phyloP scores from a whole-genome alignment of 2,113 vertebrate species.

The Pyrgilauda ruficollis region DNA sequence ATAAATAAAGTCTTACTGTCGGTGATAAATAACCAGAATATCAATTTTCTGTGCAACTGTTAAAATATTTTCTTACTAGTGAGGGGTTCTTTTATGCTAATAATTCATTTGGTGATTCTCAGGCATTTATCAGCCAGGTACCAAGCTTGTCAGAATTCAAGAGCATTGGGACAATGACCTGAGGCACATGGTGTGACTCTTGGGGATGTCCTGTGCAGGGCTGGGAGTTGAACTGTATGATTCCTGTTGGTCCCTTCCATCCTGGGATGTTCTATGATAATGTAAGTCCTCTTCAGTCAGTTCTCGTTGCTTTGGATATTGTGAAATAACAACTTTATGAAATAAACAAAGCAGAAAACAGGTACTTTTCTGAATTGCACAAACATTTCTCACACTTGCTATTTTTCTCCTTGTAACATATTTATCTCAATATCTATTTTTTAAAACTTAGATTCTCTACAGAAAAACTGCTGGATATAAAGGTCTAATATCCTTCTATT shows the following conservation, averaged over 20 bases:
- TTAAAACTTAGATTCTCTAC: neutral
- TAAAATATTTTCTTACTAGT: neutral
- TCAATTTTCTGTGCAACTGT: neutral
- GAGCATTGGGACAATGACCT: neutral
- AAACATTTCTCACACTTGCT: neutral
- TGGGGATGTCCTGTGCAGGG: neutral
- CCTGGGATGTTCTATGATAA: neutral
- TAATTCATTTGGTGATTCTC: neutral
- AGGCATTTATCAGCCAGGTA: neutral
- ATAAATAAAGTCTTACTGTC: neutral
- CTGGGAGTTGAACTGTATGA: neutral
- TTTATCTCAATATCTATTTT: slow-evolving; percentile 24
- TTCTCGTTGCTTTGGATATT: neutral
- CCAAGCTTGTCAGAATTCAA: neutral
- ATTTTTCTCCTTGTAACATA: neutral
- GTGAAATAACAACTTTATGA: neutral
- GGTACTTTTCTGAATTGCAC: neutral
- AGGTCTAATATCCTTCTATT: slow-evolving; percentile 11
- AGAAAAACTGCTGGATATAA: neutral
- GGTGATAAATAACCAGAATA: neutral
- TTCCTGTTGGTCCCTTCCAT: neutral
- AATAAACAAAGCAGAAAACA: neutral
- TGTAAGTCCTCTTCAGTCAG: neutral
- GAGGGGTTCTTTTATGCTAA: neutral
- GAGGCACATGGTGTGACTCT: neutral